Percentiles rank a stretch among this genome's conserved stretches.
Evolutionary conservation across 2,888 invertebrate genomes (phyloP).

Genomic region (Acanthoscelides obtectus): DNA sequence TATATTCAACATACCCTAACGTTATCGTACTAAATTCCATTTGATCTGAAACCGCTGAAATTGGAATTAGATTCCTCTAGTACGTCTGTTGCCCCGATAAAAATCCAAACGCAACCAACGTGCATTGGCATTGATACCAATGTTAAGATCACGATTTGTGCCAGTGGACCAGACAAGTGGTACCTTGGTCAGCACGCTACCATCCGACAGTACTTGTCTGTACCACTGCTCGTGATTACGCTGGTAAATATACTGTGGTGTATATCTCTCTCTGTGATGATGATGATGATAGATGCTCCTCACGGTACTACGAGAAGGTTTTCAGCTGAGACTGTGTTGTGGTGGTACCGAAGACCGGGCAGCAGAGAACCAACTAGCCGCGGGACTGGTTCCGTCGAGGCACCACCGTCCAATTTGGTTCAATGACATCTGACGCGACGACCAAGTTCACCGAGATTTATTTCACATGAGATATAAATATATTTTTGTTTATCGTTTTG

Average conservation of each 20-base stretch:
- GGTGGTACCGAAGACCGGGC: conserved; percentile 23
- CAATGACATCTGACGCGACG: conserved; percentile 34
- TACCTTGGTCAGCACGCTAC: neutral
- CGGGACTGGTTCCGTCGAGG: conserved; percentile 30
- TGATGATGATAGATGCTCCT: conserved; percentile 38
- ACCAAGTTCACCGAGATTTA: neutral
- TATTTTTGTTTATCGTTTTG: too few species aligned
- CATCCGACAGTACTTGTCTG: neutral
- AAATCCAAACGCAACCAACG: neutral
- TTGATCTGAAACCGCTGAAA: neutral
- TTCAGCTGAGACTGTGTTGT: conserved; percentile 13
- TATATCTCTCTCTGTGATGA: conserved; percentile 10
- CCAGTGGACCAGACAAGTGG: conserved; percentile 12
- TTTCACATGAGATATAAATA: too few species aligned
- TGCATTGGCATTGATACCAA: conserved; percentile 27
- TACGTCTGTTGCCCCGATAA: neutral
- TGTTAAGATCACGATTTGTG: conserved; percentile 30
- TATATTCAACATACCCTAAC: too few species aligned
- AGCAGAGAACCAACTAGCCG: neutral
- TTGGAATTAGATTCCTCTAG: neutral
- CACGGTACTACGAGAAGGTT: conserved; percentile 29
- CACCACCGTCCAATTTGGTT: conserved; percentile 35
- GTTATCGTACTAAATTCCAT: too few species aligned
- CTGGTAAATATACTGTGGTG: conserved; percentile 34
- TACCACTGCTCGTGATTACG: conserved; percentile 32